phyloP scores from a whole-genome alignment of 2,797 vertebrate genomes.

The Benthosema pterotum region DNA sequence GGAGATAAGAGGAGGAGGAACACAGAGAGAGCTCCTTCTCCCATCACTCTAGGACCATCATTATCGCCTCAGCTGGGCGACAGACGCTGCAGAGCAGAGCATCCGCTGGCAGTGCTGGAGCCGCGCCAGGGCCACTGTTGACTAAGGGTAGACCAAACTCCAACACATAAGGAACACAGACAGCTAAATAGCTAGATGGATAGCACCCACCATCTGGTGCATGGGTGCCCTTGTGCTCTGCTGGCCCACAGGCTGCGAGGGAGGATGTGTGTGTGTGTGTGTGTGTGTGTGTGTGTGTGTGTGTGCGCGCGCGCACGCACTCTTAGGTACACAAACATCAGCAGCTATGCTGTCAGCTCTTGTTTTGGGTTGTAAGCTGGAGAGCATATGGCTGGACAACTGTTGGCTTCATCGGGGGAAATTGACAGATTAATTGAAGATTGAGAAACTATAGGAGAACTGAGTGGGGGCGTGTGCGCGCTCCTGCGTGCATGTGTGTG shows the following conservation, averaged over 20 bases:
- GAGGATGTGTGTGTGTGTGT: neutral
- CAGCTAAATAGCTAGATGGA: no score
- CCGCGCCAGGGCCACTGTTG: slow-evolving; percentile 19
- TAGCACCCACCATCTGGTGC: no score
- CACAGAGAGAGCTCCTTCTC: slow-evolving; percentile 13
- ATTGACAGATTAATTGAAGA: no score
- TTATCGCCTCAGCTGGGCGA: slow-evolving; percentile 21
- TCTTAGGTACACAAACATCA: no score
- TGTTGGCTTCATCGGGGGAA: no score
- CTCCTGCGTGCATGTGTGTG: no score
- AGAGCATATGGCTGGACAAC: no score
- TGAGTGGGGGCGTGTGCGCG: no score
- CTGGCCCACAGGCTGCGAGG: slow-evolving; percentile 8
- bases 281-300: slow-evolving; percentile 5
- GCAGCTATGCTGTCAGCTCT: no score
- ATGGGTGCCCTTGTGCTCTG: slow-evolving; percentile 9
- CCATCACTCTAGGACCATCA: slow-evolving; percentile 22
- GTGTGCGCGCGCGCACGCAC: slow-evolving; percentile 8
- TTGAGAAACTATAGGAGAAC: no score
- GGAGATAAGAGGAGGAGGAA: slow-evolving; percentile 15
- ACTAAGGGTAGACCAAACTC: slow-evolving; percentile 17
- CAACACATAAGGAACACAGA: slow-evolving; percentile 25
- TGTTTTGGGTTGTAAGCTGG: no score
- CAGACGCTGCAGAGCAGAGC: slow-evolving; percentile 38
- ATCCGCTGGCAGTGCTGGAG: slow-evolving; percentile 44